Evolutionary conservation across 2,797 vertebrate genomes (phyloP), one percentile per base, ranked within the genome.

Genomic region (Gymnodraco acuticeps): DNA sequence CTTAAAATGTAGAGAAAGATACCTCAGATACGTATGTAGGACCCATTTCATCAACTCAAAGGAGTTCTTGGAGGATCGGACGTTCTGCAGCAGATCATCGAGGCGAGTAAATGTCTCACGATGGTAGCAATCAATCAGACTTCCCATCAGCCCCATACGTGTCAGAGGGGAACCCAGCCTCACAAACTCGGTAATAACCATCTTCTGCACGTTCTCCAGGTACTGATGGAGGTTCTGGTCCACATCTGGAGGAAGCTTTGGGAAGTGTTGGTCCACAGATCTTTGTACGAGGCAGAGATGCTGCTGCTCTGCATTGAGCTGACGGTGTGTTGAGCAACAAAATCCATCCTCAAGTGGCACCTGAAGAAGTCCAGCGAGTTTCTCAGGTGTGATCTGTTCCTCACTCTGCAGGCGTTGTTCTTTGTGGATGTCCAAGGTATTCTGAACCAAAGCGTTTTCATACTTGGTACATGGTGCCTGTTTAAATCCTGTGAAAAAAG

Each of bases 1-100:
- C 16, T 63, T 6, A 55, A 13, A 17, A 16, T 13, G 12, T 3
- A 51, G 33, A 9, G 20, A 45, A 38, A 50, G 27, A 53, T 84
- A 93, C 92, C 91, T 91, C 68, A 70, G 74, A 45, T 85, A 91
- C 2, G 48, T 68, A 0, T 75, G 7, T 12, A 65, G 61, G 14
- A 75, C 71, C 91, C 91, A 93, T 0, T 66, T 17, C 16, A 93
- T 59, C 67, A 94, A 43, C 31, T 27, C 1, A 0, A 88, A 60
- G 13, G 1, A 31, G 3, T 48, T 64, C 17, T 77, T 23, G 33
- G 50, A 2, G 42, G 78, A 76, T 27, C 12, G 69, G 77, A 60
- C 19, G 23, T 20, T 11, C 27, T 81, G 68, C 19, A 94, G 77
- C 4, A 93, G 77, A 10, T 12, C 2, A 6, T 74, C 0, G 31